A percentile compares a stretch with the other conserved stretches of the same genome.
phyloP scores from a whole-genome alignment of 1,140 invertebrate species.

The Papilio dardanus region DNA sequence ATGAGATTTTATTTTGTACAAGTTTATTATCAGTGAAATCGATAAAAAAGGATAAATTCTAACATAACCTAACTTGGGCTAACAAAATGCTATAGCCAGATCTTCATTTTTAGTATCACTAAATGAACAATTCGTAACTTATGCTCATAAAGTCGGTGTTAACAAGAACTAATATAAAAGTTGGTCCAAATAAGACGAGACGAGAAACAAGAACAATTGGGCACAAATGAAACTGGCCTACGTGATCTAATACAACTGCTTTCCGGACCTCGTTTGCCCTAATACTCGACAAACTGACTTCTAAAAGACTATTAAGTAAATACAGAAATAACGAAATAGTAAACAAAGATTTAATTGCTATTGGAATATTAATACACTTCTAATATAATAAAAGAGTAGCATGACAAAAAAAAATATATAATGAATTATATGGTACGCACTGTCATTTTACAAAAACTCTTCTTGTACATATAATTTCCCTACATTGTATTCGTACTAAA shows the following conservation, averaged over 20 bases:
- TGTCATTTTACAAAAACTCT: too few relatives aligned
- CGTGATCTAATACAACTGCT: conserved; percentile 32
- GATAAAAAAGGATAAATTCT: too few relatives aligned
- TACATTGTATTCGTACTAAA: too few relatives aligned
- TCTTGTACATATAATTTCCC: too few relatives aligned
- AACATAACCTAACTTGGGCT: too few relatives aligned
- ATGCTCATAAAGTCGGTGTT: conserved; percentile 2
- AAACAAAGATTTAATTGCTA: neutral
- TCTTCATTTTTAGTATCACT: neutral
- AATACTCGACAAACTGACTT: conserved; percentile 32
- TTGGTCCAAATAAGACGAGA: conserved; percentile 16
- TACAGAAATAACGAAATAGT: neutral
- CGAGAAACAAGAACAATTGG: conserved; percentile 35
- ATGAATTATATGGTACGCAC: too few relatives aligned
- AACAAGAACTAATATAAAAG: conserved; percentile 26
- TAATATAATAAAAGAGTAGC: too few relatives aligned
- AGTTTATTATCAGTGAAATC: too few relatives aligned
- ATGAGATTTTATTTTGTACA: too few relatives aligned
- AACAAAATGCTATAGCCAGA: neutral
- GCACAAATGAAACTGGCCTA: conserved; percentile 29
- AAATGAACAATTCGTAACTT: neutral
- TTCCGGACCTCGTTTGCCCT: neutral
- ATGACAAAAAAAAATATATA: too few relatives aligned
- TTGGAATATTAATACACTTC: neutral
- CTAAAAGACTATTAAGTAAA: conserved; percentile 20